phyloP scores from a whole-genome alignment of 2,113 vertebrate genomes.

The Amphiprion percula region DNA sequence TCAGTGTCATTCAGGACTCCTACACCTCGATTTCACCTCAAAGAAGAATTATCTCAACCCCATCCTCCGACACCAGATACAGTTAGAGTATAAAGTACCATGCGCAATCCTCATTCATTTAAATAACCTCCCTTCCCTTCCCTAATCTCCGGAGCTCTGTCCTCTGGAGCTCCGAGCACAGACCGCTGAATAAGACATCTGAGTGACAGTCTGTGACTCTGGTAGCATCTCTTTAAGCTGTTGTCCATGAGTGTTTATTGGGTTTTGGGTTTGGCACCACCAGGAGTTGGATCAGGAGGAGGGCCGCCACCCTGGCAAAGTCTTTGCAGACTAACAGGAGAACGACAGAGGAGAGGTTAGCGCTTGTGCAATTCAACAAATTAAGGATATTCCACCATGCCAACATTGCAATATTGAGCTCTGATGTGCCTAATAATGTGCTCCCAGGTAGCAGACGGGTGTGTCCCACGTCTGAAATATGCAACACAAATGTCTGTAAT shows the following conservation, averaged over 20 bases:
- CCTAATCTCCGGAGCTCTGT: constrained; percentile 49
- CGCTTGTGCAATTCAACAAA: not conserved
- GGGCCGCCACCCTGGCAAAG: constrained; percentile 81
- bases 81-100: constrained; percentile 67
- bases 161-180: constrained; percentile 66
- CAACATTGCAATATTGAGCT: not conserved
- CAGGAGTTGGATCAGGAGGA: constrained; percentile 77
- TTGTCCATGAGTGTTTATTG: constrained; percentile 69
- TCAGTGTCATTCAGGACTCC: constrained; percentile 46
- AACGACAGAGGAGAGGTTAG: constrained; percentile 17
- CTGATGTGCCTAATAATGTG: not conserved
- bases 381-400: not conserved
- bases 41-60: constrained; percentile 32
- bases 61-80: constrained; percentile 48
- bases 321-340: constrained; percentile 74
- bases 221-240: constrained; percentile 44
- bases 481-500: too few relatives aligned
- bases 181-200: constrained; percentile 83
- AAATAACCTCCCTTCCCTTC: constrained; percentile 45
- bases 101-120: constrained; percentile 53
- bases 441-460: not conserved
- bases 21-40: constrained; percentile 37
- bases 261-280: constrained; percentile 83
- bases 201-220: constrained; percentile 80
- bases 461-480: too few relatives aligned